Evolutionary conservation across 2,113 vertebrate species (phyloP).

Genomic region (Eptesicus fuscus): DNA sequence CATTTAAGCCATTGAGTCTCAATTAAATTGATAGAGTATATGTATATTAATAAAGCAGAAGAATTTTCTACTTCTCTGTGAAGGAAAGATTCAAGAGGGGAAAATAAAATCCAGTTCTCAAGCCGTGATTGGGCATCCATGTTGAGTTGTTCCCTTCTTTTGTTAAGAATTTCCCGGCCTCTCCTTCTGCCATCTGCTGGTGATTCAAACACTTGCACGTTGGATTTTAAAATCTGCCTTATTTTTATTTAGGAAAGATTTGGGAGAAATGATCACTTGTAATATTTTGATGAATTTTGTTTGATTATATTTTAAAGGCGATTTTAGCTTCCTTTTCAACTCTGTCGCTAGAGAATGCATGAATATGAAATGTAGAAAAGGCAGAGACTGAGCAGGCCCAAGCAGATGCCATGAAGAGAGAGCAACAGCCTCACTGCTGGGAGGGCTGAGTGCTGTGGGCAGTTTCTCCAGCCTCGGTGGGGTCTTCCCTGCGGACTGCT

Average conservation of each 20-base stretch:
- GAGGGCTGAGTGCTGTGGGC: not conserved
- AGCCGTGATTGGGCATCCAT: not conserved
- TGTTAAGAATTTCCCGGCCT: constrained; percentile 70
- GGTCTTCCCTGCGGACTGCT: not conserved
- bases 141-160: constrained; percentile 68
- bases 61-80: not conserved
- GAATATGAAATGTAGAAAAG: not conserved
- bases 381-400: not conserved
- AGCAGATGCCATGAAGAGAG: not conserved
- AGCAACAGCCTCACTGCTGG: not conserved
- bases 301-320: not conserved
- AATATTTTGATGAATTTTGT: not conserved
- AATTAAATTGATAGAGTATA: not conserved
- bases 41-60: not conserved
- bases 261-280: constrained; percentile 50
- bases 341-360: not conserved
- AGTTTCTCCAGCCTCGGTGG: not conserved
- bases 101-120: not conserved
- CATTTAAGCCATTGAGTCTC: not conserved
- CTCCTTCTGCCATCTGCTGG: constrained; percentile 86
- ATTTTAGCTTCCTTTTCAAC: not conserved
- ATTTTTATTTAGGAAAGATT: constrained; percentile 63
- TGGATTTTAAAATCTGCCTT: constrained; percentile 66
- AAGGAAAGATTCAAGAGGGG: not conserved
- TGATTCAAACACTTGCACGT: constrained; percentile 63